Evolutionary conservation across 2,888 invertebrate species (phyloP).

Genomic region (Sympetrum striolatum): DNA sequence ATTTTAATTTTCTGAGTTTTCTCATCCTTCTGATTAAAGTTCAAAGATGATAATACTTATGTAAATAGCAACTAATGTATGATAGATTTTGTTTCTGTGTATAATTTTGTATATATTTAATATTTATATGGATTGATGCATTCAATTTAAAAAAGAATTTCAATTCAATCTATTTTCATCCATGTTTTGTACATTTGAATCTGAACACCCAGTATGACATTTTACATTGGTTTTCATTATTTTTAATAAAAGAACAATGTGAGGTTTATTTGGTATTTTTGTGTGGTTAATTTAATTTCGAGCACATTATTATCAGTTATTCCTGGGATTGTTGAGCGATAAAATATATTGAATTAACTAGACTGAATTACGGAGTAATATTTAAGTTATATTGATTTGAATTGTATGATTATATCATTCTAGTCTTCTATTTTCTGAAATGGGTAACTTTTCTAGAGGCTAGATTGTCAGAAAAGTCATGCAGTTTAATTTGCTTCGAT

Average conservation of each 20-base stretch:
- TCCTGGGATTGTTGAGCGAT: neutral
- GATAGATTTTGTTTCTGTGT: conserved; percentile 13
- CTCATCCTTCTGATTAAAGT: neutral
- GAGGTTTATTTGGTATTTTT: conserved; percentile 9
- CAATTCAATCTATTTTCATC: neutral
- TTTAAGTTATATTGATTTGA: neutral
- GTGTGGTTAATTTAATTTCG: neutral
- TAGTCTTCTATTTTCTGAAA: neutral
- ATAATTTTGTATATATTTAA: conserved; percentile 9
- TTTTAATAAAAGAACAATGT: conserved; percentile 3
- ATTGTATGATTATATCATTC: conserved; percentile 8
- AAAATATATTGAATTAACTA: neutral
- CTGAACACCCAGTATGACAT: neutral
- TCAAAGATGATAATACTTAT: neutral
- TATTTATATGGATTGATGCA: conserved; percentile 30
- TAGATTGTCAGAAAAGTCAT: neutral
- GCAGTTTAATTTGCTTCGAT: neutral
- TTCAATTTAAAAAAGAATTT: neutral
- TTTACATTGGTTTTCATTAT: conserved; percentile 6
- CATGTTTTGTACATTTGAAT: conserved; percentile 3
- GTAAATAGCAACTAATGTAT: conserved; percentile 29
- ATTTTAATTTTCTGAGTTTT: neutral
- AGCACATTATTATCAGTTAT: neutral
- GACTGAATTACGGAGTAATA: neutral
- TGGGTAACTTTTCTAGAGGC: neutral